Percentiles rank a stretch among this genome's conserved stretches.
phyloP scores from a whole-genome alignment of 2,113 vertebrate genomes.

The Phyllostomus discolor region DNA sequence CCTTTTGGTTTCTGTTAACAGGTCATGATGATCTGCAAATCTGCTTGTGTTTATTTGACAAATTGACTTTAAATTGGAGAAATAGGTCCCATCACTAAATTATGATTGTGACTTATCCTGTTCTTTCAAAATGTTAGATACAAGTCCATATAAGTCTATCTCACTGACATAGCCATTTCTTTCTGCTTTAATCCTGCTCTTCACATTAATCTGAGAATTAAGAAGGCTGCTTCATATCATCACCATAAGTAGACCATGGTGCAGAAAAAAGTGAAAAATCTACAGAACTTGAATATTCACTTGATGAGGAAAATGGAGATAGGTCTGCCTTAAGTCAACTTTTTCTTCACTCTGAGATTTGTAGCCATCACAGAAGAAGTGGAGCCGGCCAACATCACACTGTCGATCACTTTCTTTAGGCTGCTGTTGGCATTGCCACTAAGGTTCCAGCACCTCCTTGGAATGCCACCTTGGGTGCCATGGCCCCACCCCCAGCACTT shows the following conservation, averaged over 20 bases:
- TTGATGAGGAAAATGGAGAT: slow-evolving; percentile 74
- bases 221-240: slow-evolving; percentile 78
- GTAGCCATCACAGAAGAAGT: too few relatives aligned
- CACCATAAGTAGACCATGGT: slow-evolving; percentile 78
- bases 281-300: slow-evolving; percentile 77
- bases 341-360: slow-evolving; percentile 82
- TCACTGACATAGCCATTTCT: slow-evolving; percentile 87
- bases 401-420: too few relatives aligned
- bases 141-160: slow-evolving; percentile 90
- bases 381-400: too few relatives aligned
- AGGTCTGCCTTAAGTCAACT: slow-evolving; percentile 78
- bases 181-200: slow-evolving; percentile 84
- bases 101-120: slow-evolving; percentile 84
- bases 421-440: too few relatives aligned
- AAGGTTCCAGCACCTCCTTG: too few relatives aligned
- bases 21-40: slow-evolving; percentile 81
- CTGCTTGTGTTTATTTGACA: slow-evolving; percentile 84
- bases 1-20: slow-evolving; percentile 82
- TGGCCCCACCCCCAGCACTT: too few relatives aligned
- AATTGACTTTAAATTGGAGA: slow-evolving; percentile 81
- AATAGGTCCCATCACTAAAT: slow-evolving; percentile 83
- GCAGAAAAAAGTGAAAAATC: slow-evolving; percentile 79
- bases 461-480: too few relatives aligned
- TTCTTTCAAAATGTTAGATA: slow-evolving; percentile 94
- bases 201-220: slow-evolving; percentile 76